Conservation (phyloP, 2,113 vertebrate species). For the Ochotona princeps region DNA sequence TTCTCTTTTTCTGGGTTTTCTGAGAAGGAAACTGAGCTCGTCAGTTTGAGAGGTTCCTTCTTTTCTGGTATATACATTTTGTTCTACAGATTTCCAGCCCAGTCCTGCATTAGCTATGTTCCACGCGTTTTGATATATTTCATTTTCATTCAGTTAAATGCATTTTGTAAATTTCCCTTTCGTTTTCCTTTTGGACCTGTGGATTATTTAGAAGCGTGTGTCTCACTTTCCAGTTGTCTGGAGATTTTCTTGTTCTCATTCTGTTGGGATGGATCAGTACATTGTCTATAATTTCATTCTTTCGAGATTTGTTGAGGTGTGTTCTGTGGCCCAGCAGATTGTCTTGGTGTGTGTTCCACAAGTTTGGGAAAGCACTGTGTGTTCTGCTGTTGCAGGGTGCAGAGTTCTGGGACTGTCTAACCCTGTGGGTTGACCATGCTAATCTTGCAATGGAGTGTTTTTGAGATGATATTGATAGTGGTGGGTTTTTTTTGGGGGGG, state of each 20-base stretch:
- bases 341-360: not conserved
- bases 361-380: not conserved
- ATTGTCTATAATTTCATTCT: not conserved
- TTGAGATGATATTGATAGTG: not conserved
- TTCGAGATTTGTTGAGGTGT: not conserved
- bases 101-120: not conserved
- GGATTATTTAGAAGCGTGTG: not conserved
- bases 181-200: not conserved
- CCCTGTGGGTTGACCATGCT: not conserved
- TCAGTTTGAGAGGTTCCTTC: not conserved
- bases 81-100: not conserved
- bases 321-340: not conserved
- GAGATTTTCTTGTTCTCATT: constrained; percentile 25
- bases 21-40: not conserved
- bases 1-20: constrained; percentile 9
- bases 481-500: no score
- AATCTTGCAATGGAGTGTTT: not conserved
- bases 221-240: not conserved
- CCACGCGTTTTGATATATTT: not conserved
- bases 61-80: not conserved
- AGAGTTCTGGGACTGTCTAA: not conserved
- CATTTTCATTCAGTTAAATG: constrained; percentile 24
- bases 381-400: not conserved
- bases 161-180: not conserved
- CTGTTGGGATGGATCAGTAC: not conserved